Conservation (phyloP, 2,888 invertebrate species). For the Dicyrtomina minuta region DNA sequence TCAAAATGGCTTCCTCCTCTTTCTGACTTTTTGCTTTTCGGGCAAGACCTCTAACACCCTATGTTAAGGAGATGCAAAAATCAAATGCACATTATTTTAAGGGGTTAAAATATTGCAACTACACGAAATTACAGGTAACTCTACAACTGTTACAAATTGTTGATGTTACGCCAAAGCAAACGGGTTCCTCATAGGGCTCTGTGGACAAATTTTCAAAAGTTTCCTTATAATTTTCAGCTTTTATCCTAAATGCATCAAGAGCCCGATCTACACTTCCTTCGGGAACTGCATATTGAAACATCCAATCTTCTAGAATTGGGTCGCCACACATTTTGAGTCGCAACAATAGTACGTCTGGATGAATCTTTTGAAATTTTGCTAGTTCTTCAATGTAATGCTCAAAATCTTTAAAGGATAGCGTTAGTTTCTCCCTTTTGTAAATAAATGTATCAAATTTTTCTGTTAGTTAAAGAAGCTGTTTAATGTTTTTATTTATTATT, state of each 20-base stretch:
- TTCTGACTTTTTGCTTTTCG: neutral
- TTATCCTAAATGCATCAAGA: slow-evolving; percentile 24
- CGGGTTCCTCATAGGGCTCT: slow-evolving; percentile 24
- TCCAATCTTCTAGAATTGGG: neutral
- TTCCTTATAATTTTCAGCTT: neutral
- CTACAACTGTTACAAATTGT: too few species aligned
- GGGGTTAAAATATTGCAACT: too few species aligned
- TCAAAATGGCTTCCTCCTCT: slow-evolving; percentile 15
- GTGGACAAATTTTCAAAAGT: slow-evolving; percentile 15
- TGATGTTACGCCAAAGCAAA: slow-evolving; percentile 29
- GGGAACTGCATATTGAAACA: slow-evolving; percentile 4
- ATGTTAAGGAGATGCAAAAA: neutral
- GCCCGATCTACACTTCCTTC: slow-evolving; percentile 28
- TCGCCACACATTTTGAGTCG: slow-evolving; percentile 3
- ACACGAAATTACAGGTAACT: too few species aligned
- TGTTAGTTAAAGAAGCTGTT: neutral
- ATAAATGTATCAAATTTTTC: neutral
- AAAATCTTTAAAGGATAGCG: slow-evolving; percentile 15
- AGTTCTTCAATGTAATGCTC: slow-evolving; percentile 2
- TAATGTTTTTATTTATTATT: neutral
- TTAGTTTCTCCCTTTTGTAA: slow-evolving; percentile 6
- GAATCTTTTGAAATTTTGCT: slow-evolving; percentile 3
- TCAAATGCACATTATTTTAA: neutral
- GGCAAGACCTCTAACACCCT: neutral
- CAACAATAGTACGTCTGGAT: slow-evolving; percentile 5